These are phyloP conservation scores for Drosophila oshimai DNA, from an alignment of 1,140 invertebrate genomes.

Conservation along the genomic window DNA sequence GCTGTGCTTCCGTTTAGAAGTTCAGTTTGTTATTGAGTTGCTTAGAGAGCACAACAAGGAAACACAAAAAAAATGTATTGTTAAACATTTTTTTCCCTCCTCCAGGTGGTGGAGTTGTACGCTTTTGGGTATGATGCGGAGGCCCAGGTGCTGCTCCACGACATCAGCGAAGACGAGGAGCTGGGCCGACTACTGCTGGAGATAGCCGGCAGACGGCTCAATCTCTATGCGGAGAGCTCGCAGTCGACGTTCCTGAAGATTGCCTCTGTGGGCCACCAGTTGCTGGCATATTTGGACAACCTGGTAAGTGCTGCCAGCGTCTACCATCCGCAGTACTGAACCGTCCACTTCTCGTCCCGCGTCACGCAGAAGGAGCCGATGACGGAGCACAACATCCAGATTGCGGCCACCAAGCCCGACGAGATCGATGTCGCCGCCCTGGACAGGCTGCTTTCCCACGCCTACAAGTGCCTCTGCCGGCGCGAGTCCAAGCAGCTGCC, in stretches of 20 bases:
- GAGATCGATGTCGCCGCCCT: conserved; percentile 64
- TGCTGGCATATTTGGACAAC: conserved; percentile 88
- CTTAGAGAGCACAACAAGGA: neutral
- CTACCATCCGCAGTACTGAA: conserved; percentile 41
- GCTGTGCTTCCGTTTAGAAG: neutral
- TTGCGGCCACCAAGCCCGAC: conserved; percentile 58
- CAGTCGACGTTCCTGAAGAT: conserved; percentile 86
- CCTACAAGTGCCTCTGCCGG: conserved; percentile 56
- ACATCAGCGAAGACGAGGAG: conserved; percentile 86
- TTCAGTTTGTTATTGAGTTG: neutral
- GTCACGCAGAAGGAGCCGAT: conserved; percentile 46
- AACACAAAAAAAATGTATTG: neutral
- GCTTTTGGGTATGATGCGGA: conserved; percentile 89
- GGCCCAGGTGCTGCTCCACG: conserved; percentile 88
- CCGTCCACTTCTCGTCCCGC: neutral
- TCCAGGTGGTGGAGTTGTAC: conserved; percentile 88
- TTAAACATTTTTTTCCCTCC: neutral
- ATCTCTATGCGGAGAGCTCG: conserved; percentile 85
- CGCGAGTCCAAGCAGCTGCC: conserved; percentile 57
- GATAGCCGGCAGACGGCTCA: conserved; percentile 89
- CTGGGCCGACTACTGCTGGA: conserved; percentile 87
- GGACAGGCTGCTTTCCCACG: conserved; percentile 57
- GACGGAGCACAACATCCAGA: conserved; percentile 45
- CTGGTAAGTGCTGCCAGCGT: conserved; percentile 85
- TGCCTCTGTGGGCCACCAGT: conserved; percentile 86